Percentiles rank a stretch among this genome's conserved stretches.
Conservation (phyloP, 2,888 invertebrate species). For the Orgyia antiqua region DNA sequence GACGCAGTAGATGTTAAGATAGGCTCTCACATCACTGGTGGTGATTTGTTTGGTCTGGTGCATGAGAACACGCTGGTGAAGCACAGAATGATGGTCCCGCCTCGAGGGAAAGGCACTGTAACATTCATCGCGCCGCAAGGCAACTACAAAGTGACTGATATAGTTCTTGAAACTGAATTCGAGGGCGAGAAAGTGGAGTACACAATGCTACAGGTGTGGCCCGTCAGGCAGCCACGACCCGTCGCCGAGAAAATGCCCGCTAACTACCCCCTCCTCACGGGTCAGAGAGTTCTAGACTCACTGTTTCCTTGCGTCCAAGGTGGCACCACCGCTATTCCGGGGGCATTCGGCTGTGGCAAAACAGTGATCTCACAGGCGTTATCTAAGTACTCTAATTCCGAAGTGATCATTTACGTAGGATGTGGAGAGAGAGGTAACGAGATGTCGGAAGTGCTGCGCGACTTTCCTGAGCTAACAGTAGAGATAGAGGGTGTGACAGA, state of each 20-base stretch:
- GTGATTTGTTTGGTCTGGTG: constrained; percentile 96
- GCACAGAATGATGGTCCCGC: constrained; percentile 97
- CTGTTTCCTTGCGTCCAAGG: constrained; percentile 99
- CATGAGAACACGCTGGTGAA: constrained; percentile 98
- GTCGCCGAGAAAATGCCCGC: constrained; percentile 98
- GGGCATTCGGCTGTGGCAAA: constrained; percentile 99
- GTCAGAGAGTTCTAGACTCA: constrained; percentile 98
- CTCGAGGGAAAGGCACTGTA: constrained; percentile 96
- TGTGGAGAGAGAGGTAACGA: constrained; percentile 99
- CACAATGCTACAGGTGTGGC: constrained; percentile 99
- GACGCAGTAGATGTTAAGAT: constrained; percentile 89
- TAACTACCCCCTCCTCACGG: constrained; percentile 98
- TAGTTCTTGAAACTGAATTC: constrained; percentile 98
- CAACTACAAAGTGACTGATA: constrained; percentile 95
- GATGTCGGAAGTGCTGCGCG: constrained; percentile 99
- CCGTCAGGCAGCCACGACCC: constrained; percentile 98
- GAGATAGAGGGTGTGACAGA: constrained; percentile 98
- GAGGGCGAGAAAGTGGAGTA: constrained; percentile 95
- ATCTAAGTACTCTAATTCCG: constrained; percentile 99
- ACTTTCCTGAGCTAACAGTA: constrained; percentile 98
- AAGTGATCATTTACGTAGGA: constrained; percentile 99
- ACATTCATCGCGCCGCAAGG: constrained; percentile 96
- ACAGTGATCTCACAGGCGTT: constrained; percentile 99
- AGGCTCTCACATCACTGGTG: constrained; percentile 99
- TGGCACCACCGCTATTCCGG: constrained; percentile 99